Evolutionary conservation across 2,113 vertebrate species (phyloP).

Genomic region (Calyptomena viridis): DNA sequence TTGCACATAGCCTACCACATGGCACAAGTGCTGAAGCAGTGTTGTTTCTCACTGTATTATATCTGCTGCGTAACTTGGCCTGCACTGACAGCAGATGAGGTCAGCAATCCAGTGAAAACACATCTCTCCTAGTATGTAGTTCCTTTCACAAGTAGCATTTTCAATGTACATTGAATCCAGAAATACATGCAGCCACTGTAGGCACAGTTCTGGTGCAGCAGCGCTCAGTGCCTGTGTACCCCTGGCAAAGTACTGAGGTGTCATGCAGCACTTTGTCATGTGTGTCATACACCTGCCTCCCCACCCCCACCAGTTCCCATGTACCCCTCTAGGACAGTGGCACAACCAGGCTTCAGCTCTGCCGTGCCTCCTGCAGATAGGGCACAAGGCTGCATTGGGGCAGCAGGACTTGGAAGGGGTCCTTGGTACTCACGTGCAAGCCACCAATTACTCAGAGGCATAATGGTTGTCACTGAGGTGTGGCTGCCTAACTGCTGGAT

Average conservation of each 20-base stretch:
- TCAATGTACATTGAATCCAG: background rate
- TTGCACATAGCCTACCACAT: background rate
- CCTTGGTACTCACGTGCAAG: accelerated
- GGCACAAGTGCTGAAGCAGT: background rate
- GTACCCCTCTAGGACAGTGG: background rate
- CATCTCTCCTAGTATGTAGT: background rate
- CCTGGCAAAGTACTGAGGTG: accelerated
- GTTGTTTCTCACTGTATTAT: background rate
- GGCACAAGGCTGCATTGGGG: background rate
- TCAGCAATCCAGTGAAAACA: background rate
- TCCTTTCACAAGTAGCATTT: background rate
- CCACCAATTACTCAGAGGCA: background rate
- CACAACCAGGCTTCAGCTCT: background rate
- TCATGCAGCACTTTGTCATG: background rate
- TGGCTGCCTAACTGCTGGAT: background rate
- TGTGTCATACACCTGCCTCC: background rate
- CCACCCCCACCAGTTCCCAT: background rate
- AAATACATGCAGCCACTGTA: background rate
- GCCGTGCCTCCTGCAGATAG: accelerated
- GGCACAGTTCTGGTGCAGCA: background rate
- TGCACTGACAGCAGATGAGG: background rate
- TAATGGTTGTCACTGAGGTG: background rate
- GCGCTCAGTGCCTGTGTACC: accelerated
- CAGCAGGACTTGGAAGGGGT: background rate
- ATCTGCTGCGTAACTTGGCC: background rate